These are phyloP conservation scores for Phenganax marumi DNA, from an alignment of 92 coral and sea anemone genomes.

Conservation along the genomic window DNA sequence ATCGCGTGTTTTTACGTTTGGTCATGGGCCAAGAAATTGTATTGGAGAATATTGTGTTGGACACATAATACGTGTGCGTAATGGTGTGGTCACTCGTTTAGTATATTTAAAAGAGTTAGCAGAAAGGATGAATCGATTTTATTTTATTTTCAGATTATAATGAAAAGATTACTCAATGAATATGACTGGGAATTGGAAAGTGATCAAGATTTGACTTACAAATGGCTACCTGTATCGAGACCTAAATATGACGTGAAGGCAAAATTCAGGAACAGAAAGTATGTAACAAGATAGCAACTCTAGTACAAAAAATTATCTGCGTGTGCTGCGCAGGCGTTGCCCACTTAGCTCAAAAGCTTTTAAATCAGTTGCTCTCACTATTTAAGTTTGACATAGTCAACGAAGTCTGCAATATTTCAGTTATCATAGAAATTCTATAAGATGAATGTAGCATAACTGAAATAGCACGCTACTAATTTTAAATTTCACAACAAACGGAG, in stretches of 20 bases:
- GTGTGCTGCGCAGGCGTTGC: conserved; percentile 17
- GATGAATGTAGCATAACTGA: background rate
- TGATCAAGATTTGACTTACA: conserved; percentile 89
- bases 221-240: conserved; percentile 97
- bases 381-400: too few relatives aligned
- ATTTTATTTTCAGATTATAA: conserved; percentile 61
- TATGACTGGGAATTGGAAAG: conserved; percentile 80
- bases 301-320: background rate
- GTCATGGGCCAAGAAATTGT: conserved; percentile 90
- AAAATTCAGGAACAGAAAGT: conserved; percentile 52
- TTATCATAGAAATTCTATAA: background rate
- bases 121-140: background rate
- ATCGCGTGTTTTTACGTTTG: conserved; percentile 94
- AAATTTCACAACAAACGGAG: background rate
- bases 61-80: conserved; percentile 27
- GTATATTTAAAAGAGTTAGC: background rate
- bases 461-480: background rate
- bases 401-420: background rate
- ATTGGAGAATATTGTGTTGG: conserved; percentile 62
- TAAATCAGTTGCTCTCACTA: too few relatives aligned
- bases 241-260: conserved; percentile 81
- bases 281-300: background rate
- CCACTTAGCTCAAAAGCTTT: background rate
- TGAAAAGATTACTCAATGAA: conserved; percentile 70
- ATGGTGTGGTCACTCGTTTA: too few relatives aligned